A percentile compares a stretch with the other conserved stretches of the same genome.
phyloP scores from a whole-genome alignment of 1,140 invertebrate genomes.

The Drosophila tristis region DNA sequence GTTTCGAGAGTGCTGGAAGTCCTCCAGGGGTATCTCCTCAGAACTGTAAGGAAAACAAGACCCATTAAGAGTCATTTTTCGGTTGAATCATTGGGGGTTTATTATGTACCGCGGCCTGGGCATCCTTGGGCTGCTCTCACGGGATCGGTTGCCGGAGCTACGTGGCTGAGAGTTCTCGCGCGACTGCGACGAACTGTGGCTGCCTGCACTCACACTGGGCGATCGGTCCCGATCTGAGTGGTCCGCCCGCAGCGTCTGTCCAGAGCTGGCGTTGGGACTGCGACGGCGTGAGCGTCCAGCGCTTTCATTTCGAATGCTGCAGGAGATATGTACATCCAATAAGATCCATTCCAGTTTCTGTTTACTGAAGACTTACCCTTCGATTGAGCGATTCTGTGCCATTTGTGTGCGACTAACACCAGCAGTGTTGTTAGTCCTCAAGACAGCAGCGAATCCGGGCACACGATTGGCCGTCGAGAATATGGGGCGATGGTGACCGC shows the following conservation, averaged over 20 bases:
- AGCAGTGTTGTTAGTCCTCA: slow-evolving; percentile 85
- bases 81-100: neutral
- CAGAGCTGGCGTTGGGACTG: slow-evolving; percentile 64
- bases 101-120: slow-evolving; percentile 87
- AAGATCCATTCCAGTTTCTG: neutral
- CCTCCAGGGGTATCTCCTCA: slow-evolving; percentile 94
- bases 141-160: slow-evolving; percentile 85
- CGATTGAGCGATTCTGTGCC: slow-evolving; percentile 78
- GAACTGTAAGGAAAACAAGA: slow-evolving; percentile 84
- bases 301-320: slow-evolving; percentile 80
- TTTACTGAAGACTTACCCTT: slow-evolving; percentile 58
- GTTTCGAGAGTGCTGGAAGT: slow-evolving; percentile 86
- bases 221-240: slow-evolving; percentile 62
- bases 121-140: slow-evolving; percentile 89
- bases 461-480: slow-evolving; percentile 87
- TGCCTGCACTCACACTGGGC: slow-evolving; percentile 64
- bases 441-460: slow-evolving; percentile 89
- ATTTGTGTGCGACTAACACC: slow-evolving; percentile 79
- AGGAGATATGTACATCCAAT: neutral
- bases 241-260: slow-evolving; percentile 40
- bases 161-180: slow-evolving; percentile 68
- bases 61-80: neutral
- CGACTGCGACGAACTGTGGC: slow-evolving; percentile 72
- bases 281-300: slow-evolving; percentile 73
- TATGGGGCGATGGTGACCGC: slow-evolving; percentile 85